Evolutionary conservation across 92 coral and sea anemone genomes (phyloP).

Genomic region (Muricea muricata): DNA sequence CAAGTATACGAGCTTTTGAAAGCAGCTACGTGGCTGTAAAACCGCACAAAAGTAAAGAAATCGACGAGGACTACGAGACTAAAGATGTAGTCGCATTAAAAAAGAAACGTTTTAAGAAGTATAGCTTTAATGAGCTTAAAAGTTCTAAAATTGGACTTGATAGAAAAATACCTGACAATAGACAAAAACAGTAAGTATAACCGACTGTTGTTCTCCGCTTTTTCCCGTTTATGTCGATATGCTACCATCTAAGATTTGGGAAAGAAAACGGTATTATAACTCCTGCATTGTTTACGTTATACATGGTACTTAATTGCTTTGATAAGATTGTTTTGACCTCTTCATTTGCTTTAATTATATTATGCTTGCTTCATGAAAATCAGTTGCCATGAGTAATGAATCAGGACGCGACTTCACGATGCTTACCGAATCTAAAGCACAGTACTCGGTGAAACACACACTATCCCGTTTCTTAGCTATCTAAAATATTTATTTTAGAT

Average conservation of each 20-base stretch:
- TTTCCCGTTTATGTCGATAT: background rate
- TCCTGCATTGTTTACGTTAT: background rate
- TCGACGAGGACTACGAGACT: slow-evolving; percentile 58
- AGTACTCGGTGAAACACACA: no score
- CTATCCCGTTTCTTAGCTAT: no score
- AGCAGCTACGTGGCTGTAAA: slow-evolving; percentile 60
- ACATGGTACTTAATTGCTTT: background rate
- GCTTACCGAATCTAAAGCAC: no score
- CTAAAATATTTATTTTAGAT: no score
- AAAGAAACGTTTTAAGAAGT: slow-evolving; percentile 71
- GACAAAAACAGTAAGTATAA: slow-evolving; percentile 80
- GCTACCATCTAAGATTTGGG: background rate
- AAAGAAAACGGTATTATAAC: no score
- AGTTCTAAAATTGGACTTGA: slow-evolving; percentile 88
- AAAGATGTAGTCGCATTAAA: slow-evolving; percentile 61
- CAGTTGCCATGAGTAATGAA: no score
- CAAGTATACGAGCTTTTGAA: slow-evolving; percentile 8
- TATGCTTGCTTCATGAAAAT: background rate
- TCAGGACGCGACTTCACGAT: no score
- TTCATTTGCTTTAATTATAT: background rate
- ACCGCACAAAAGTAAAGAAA: slow-evolving; percentile 70
- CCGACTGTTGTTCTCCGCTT: background rate
- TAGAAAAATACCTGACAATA: slow-evolving; percentile 91
- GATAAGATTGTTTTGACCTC: background rate
- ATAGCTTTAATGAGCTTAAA: slow-evolving; percentile 87